These are phyloP conservation scores for Yponomeuta sedellus DNA, from an alignment of 2,888 invertebrate genomes.

Conservation along the genomic window DNA sequence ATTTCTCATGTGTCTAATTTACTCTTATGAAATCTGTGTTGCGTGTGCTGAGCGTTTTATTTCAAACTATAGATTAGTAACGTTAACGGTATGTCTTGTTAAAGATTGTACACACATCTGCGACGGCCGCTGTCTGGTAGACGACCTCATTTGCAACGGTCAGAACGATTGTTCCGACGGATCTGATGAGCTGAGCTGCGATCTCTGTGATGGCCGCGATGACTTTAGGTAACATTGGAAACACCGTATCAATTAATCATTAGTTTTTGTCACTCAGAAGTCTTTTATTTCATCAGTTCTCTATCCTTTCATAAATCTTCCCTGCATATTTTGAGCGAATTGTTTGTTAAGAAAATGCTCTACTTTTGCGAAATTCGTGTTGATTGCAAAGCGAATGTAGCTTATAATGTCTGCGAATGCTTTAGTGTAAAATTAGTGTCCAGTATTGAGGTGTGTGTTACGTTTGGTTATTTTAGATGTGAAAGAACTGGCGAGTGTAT, in stretches of 20 bases:
- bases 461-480: slow-evolving; percentile 45
- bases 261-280: not conserved
- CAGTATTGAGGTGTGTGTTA: not conserved
- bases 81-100: slow-evolving; percentile 36
- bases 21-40: not conserved
- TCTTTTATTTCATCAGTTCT: not conserved
- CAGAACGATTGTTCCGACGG: slow-evolving; percentile 76
- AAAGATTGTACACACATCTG: slow-evolving; percentile 54
- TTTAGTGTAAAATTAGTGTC: no score
- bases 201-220: slow-evolving; percentile 43
- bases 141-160: slow-evolving; percentile 76
- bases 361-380: no score
- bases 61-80: not conserved
- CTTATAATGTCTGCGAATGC: no score
- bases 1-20: no score
- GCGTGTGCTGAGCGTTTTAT: not conserved
- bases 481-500: slow-evolving; percentile 64
- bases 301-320: not conserved
- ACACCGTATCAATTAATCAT: not conserved
- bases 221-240: slow-evolving; percentile 54
- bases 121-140: slow-evolving; percentile 78
- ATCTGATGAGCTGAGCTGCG: slow-evolving; percentile 71
- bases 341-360: no score
- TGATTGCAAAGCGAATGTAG: not conserved
- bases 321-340: no score